Conservation (phyloP, 2,113 vertebrate genomes). For the Heterotilapia buettikoferi region DNA sequence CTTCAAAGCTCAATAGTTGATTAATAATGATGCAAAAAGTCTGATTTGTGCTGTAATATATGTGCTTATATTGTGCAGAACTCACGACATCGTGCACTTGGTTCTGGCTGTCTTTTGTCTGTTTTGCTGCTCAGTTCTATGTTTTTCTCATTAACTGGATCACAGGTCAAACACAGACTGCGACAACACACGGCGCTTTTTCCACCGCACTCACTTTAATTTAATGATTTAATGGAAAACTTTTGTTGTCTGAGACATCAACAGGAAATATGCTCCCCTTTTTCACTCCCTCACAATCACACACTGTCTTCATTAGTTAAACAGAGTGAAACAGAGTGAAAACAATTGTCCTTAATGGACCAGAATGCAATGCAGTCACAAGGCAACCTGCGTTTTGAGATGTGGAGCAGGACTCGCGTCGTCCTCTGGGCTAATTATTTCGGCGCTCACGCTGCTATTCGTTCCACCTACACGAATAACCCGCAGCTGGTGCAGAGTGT, state of each 20-base stretch:
- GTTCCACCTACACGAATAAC: not conserved
- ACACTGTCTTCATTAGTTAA: not conserved
- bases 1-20: constrained; percentile 14
- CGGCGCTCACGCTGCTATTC: not conserved
- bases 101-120: not conserved
- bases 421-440: constrained; percentile 29
- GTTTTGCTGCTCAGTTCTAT: not conserved
- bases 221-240: constrained; percentile 4
- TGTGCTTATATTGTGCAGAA: not conserved
- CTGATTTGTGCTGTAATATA: not conserved
- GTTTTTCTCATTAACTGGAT: not conserved
- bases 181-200: not conserved
- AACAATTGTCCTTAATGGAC: not conserved
- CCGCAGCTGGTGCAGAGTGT: constrained; percentile 9
- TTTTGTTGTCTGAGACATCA: not conserved
- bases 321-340: not conserved
- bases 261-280: not conserved
- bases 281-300: not conserved
- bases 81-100: not conserved
- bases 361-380: not conserved
- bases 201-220: not conserved
- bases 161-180: not conserved
- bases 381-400: not conserved
- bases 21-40: not conserved
- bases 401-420: not conserved